Percentiles rank a stretch among this genome's conserved stretches.
Evolutionary conservation across 1,140 invertebrate genomes (phyloP).

Genomic region (Trichomalopsis sarcophagae): DNA sequence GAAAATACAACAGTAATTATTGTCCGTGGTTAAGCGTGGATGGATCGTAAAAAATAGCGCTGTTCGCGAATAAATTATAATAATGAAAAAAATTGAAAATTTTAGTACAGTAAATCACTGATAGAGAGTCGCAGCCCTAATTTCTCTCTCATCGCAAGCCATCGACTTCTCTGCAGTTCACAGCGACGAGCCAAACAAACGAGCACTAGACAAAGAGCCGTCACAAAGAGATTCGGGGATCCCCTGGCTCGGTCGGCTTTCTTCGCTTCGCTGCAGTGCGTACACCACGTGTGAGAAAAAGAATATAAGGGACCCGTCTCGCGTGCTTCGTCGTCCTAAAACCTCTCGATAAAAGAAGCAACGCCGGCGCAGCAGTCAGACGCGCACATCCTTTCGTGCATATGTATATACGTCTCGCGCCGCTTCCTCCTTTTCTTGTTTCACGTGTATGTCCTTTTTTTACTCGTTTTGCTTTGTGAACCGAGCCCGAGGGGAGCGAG

Average conservation of each 20-base stretch:
- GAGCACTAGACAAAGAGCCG: background rate
- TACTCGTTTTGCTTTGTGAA: constrained; percentile 4
- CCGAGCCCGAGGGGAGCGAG: background rate
- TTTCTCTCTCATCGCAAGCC: background rate
- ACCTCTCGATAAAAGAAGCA: constrained; percentile 14
- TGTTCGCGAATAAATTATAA: background rate
- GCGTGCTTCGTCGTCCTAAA: constrained; percentile 21
- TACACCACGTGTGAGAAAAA: background rate
- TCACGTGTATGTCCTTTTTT: background rate
- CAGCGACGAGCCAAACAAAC: background rate
- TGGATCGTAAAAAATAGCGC: too few species aligned
- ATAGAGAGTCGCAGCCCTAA: background rate
- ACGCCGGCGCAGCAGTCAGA: background rate
- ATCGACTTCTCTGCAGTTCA: background rate
- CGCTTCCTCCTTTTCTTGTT: background rate
- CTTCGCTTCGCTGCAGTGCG: background rate
- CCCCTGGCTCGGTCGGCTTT: background rate
- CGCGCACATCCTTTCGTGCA: constrained; percentile 15
- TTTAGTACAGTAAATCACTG: background rate
- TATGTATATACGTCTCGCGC: background rate
- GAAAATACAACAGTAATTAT: too few species aligned
- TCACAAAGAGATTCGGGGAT: background rate
- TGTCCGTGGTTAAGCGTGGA: too few species aligned
- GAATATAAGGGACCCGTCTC: background rate
- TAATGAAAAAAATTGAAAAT: background rate